Base-by-base conservation (phyloP, 2,888 invertebrate species). In the Mesopsocus fuscifrons region DNA sequence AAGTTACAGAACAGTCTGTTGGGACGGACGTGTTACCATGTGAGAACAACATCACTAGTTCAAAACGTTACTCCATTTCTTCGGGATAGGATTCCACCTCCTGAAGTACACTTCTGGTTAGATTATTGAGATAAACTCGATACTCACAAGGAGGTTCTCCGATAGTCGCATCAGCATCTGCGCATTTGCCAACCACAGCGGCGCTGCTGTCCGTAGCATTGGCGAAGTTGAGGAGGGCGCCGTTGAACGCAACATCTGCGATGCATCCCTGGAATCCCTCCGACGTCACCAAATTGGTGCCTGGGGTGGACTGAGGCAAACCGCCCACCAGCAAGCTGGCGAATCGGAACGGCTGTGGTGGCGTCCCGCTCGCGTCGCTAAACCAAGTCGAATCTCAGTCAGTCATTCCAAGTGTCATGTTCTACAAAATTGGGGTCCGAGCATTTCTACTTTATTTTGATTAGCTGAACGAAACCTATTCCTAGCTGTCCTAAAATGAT, bases 221-320 rank as follows among this genome's bases (percentile, higher is more conserved):
- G 1, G 80, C 82, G 58, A 85, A 83, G 57, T 85, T 83, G 40
- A 84, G 67, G 41, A 77, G 74, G 45, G 72, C 69, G 2, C 82
- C 83, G 57, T 94, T 91, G 42, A 94, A 64, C 0, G 87, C 88
- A 1, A 87, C 81, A 59, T 97, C 95, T 1, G 85, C 88, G 34
- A 98, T 77, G 60, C 97, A 97, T 2, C 97, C 97, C 20, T 71
- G 65, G 57, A 92, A 88, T 3, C 80, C 71, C 3, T 65, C 63
- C 41, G 67, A 64, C 1, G 72, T 68, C 4, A 72, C 71, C 1
- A 72, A 59, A 6, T 66, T 67, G 1, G 57, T 62, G 0, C 71
- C 63, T 4, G 65, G 62, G 47, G 69, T 69, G 8, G 65, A 65
- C 1, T 66, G 64, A 2, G 85, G 83, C 2, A 85, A 61, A 1